A percentile compares a stretch with the other conserved stretches of the same genome.
Conservation (phyloP, 2,888 invertebrate species). For the Mesorhabditis belari region DNA sequence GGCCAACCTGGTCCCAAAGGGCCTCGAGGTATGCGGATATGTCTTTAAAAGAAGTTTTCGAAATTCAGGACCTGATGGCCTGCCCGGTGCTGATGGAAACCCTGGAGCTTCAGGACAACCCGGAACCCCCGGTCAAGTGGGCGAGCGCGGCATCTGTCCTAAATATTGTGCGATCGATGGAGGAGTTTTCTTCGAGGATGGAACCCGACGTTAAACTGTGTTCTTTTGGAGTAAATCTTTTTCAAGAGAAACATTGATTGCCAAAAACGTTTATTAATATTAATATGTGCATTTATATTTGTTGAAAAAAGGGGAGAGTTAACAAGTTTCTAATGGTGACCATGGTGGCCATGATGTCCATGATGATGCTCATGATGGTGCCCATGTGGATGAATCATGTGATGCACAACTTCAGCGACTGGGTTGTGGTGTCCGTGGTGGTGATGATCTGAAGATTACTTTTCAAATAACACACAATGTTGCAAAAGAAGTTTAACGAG, state of each 20-base stretch:
- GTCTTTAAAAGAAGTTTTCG: background rate
- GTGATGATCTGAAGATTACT: no score
- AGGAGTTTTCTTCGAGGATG: background rate
- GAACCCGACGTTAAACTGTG: background rate
- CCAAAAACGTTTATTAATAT: no score
- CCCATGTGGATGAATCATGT: background rate
- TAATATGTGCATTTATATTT: no score
- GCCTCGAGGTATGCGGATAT: background rate
- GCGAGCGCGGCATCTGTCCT: background rate
- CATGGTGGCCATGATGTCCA: background rate
- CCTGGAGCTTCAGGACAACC: background rate
- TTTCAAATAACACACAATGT: no score
- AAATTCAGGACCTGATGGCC: background rate
- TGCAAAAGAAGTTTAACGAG: no score
- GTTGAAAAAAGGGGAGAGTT: no score
- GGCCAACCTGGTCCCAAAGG: slow-evolving; percentile 10
- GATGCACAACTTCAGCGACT: background rate
- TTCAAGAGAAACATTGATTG: no score
- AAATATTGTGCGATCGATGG: background rate
- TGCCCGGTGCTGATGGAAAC: background rate
- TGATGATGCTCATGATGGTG: background rate
- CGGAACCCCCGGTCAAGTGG: background rate
- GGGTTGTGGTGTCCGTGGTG: background rate
- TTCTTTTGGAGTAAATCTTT: no score
- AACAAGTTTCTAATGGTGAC: background rate